A percentile compares a stretch with the other conserved stretches of the same genome.
phyloP scores from a whole-genome alignment of 2,888 invertebrate species.

The Apodemia hepburni region DNA sequence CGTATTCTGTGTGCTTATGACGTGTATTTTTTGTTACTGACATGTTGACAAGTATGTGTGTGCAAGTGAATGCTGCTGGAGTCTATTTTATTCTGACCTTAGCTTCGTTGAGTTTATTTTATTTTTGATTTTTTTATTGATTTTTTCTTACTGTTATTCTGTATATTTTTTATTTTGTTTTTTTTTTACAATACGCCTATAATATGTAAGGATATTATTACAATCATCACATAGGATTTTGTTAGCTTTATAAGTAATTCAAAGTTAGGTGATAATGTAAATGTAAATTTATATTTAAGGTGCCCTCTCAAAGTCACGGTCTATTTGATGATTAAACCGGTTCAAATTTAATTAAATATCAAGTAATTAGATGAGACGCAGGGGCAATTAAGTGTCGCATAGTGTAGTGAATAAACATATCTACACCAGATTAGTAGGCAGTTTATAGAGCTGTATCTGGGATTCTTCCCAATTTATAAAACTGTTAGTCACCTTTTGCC shows the following conservation, averaged over 20 bases:
- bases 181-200: no score
- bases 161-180: neutral
- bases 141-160: no score
- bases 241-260: neutral
- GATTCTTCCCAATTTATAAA: no score
- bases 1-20: no score
- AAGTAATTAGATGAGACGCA: neutral
- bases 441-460: neutral
- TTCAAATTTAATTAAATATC: neutral
- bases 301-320: neutral
- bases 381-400: neutral
- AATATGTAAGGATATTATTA: no score
- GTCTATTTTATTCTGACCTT: no score
- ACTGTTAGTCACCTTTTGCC: no score
- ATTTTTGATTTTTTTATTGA: no score
- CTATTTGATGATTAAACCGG: conserved; percentile 1
- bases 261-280: neutral
- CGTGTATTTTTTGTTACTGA: no score
- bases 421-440: neutral
- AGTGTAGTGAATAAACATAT: neutral
- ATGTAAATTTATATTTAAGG: conserved; percentile 4
- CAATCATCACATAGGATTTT: neutral
- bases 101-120: no score
- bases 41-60: no score
- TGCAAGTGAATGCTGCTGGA: no score